Base-by-base conservation (phyloP, 1,140 invertebrate species). In the Papilio dardanus region DNA sequence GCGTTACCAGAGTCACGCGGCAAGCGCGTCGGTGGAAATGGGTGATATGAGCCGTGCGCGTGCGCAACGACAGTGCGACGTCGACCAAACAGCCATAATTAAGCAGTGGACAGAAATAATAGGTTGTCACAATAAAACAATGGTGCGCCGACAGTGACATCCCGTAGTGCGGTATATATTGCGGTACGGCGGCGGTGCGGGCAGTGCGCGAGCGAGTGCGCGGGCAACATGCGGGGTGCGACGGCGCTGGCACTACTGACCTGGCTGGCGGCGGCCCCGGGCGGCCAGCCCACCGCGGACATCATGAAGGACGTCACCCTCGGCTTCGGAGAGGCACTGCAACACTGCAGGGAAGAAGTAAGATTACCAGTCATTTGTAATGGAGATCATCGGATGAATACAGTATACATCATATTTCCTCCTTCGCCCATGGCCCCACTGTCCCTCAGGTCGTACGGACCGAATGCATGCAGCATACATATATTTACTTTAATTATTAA, bases 271-370 rank as follows among this genome's bases (percentile, higher is more conserved):
- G 40, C 78, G 74, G 46, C 79, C 30, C 76, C 65, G 1, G 73
- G 24, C 12, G 28, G 68, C 19, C 62, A 31, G 1, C 80, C 78
- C 7, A 81, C 82, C 50, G 80, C 85, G 4, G 83, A 86, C 12
- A 83, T 92, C 74, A 89, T 93, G 89, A 91, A 90, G 37, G 91
- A 92, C 46, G 87, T 92, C 62, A 92, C 91, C 0, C 88, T 92
- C 6, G 91, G 91, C 5, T 92, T 92, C 74, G 91, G 91, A 4
- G 86, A 92, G 79, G 91, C 91, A 10, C 76, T 92, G n/a, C 75
- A 90, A 50, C 85, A 86, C 24, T 92, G 91, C 75, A 80, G 91
- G 12, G 87, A 92, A 76, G 89, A 90, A 81, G 91, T 91, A 77
- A 83, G 71, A 71, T 35, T 24, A 24, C 40, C 1, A 46, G 42